Conservation (phyloP, 2,888 invertebrate genomes). For the Cerceris rybyensis region DNA sequence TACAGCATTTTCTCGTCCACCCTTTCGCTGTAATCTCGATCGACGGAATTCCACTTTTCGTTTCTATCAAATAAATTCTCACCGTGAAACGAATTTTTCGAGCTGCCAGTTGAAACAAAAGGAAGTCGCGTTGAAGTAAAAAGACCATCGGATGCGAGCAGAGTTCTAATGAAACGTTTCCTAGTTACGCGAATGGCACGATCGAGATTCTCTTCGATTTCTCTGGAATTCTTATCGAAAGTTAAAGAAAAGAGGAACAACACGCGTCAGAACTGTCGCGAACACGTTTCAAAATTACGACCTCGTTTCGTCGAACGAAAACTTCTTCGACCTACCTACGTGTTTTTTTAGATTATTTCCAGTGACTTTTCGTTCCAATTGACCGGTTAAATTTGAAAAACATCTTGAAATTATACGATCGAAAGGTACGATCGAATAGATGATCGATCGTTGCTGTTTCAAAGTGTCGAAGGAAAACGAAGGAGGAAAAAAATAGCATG, state of each 20-base stretch:
- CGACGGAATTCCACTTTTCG: too few species aligned
- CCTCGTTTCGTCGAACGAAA: background rate
- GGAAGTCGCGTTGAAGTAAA: too few species aligned
- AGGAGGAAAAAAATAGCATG: background rate
- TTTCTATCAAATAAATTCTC: too few species aligned
- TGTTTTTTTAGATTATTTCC: background rate
- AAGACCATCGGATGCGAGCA: too few species aligned
- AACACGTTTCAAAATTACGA: background rate
- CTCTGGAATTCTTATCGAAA: conserved; percentile 1
- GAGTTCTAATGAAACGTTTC: background rate
- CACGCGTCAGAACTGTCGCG: background rate
- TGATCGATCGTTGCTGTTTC: background rate
- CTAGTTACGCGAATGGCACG: background rate
- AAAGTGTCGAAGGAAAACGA: background rate
- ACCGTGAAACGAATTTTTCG: too few species aligned
- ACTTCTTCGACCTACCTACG: background rate
- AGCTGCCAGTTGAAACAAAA: too few species aligned
- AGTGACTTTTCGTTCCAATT: too few species aligned
- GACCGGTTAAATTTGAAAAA: background rate
- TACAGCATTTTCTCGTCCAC: too few species aligned
- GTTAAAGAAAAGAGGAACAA: background rate
- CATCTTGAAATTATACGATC: background rate
- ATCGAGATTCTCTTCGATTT: conserved; percentile 11
- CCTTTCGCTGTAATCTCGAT: too few species aligned
- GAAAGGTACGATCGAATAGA: background rate